Evolutionary conservation across 2,888 invertebrate genomes (phyloP), one percentile per base, ranked within the genome.

Genomic region (Patella depressa): DNA sequence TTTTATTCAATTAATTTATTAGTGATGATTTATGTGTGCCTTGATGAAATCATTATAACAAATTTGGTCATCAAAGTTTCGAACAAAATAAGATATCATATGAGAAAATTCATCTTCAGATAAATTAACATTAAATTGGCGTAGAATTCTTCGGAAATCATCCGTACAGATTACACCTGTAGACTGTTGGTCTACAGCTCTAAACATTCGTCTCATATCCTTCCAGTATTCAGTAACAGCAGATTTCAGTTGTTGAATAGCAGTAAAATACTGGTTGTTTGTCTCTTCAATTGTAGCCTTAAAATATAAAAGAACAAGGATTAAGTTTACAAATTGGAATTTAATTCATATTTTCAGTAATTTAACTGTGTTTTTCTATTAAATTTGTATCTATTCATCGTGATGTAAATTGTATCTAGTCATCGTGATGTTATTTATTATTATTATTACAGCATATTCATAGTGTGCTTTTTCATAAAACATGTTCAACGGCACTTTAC

Each of bases 31-130:
- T 53, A 90, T 74, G 77, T 88, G 89, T 19, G 86, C 83, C 72
- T 85, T 80, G n/a, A 91, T 87, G 79, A 91, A 90, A 70, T 88
- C 87, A 82, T 90, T 90, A 80, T 91, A 91, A 76, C 83, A 84
- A 59, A 91, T 84, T 24, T 84, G 77, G 11, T 89, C 90, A 74
- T 86, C 83, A 78, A 87, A 76, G 24, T 87, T 83, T 72, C 86
- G 85, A 75, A 90, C 90, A 83, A 89, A 90, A 71, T 84, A 85
- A 1, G 87, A 85, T 82, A 89, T 81, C 53, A 91, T 75, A 59
- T 88, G 85, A 74, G 85, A 88, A 81, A 91, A 91, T 78, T 91
- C 90, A 72, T 88, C 88, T 78, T 91, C 91, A 0, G 87, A 84
- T 9, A 91, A 81, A 77, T 90, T 89, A 11, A 90, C 84, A 78